phyloP scores from a whole-genome alignment of 2,888 invertebrate genomes.

The Pristionchus fissidentatus region DNA sequence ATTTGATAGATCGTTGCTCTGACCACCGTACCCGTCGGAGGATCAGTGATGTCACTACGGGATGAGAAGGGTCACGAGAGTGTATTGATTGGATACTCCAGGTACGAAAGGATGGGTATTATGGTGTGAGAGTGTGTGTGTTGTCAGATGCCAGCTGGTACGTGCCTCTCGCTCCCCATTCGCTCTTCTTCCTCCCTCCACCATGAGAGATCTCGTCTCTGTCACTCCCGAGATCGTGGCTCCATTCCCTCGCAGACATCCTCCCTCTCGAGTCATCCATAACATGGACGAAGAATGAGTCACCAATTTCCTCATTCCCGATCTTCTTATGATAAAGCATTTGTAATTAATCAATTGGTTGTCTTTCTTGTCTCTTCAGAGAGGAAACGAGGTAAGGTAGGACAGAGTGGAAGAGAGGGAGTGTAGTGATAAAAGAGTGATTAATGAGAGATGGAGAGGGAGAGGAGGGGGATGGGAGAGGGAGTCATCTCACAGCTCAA shows the following conservation, averaged over 20 bases:
- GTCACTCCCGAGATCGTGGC: constrained; percentile 10
- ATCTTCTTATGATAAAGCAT: constrained; percentile 41
- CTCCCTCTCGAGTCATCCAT: background rate
- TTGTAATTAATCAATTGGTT: constrained; percentile 14
- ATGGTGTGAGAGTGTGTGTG: background rate
- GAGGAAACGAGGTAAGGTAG: background rate
- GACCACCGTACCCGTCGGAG: constrained; percentile 41
- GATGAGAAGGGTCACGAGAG: constrained; percentile 45
- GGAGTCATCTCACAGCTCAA: constrained; percentile 3
- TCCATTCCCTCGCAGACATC: constrained; percentile 39
- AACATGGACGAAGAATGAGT: background rate
- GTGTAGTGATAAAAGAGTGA: background rate
- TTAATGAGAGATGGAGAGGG: constrained; percentile 8
- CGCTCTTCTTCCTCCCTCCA: constrained; percentile 35
- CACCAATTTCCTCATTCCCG: background rate
- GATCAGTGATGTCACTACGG: constrained; percentile 38
- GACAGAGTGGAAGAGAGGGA: background rate
- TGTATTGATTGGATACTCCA: constrained; percentile 33
- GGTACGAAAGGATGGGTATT: background rate
- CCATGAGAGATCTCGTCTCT: constrained; percentile 7
- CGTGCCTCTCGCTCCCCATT: constrained; percentile 42
- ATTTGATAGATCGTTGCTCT: background rate
- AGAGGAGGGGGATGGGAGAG: background rate
- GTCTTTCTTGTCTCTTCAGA: background rate
- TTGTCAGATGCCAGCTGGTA: background rate